A percentile compares a stretch with the other conserved stretches of the same genome.
phyloP scores from a whole-genome alignment of 1,140 invertebrate species.

The Andrena cerasifolii region DNA sequence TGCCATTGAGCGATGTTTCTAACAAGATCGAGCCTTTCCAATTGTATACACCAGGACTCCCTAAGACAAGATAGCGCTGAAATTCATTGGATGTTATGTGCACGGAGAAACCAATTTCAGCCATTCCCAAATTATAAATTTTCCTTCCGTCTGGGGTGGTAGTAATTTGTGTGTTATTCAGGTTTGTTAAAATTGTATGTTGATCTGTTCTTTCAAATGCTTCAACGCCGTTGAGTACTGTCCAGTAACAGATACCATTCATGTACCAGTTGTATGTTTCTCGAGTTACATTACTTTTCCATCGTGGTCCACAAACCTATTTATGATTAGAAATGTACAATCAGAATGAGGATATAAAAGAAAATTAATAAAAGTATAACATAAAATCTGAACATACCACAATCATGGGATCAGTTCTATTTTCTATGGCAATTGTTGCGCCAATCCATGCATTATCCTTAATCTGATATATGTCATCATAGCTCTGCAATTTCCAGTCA shows the following conservation, averaged over 20 bases:
- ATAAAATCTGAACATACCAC: constrained; percentile 57
- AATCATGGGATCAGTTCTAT: constrained; percentile 60
- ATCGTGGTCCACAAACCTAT: constrained; percentile 72
- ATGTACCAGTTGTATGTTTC: constrained; percentile 56
- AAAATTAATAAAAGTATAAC: neutral
- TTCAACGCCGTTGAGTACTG: constrained; percentile 12
- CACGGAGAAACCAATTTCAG: constrained; percentile 75
- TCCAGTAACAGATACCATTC: constrained; percentile 81
- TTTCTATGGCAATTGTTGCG: constrained; percentile 64
- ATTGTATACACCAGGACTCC: constrained; percentile 83
- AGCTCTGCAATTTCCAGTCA: neutral
- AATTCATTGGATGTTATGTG: constrained; percentile 57
- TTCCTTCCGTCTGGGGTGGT: neutral
- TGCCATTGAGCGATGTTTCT: neutral
- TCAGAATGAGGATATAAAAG: neutral
- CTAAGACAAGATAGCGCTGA: constrained; percentile 77
- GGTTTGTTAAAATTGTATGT: no score
- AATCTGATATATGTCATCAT: constrained; percentile 41
- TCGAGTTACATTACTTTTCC: constrained; percentile 55
- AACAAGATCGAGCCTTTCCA: constrained; percentile 80
- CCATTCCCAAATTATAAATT: constrained; percentile 68
- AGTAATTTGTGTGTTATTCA: constrained; percentile 42
- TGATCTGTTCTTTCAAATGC: constrained; percentile 46
- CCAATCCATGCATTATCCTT: constrained; percentile 69
- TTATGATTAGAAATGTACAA: neutral